Percentiles rank a stretch among this genome's conserved stretches.
These are phyloP conservation scores for Macrostomum cliftonense DNA, from an alignment of 2,888 invertebrate genomes.

Conservation along the genomic window DNA sequence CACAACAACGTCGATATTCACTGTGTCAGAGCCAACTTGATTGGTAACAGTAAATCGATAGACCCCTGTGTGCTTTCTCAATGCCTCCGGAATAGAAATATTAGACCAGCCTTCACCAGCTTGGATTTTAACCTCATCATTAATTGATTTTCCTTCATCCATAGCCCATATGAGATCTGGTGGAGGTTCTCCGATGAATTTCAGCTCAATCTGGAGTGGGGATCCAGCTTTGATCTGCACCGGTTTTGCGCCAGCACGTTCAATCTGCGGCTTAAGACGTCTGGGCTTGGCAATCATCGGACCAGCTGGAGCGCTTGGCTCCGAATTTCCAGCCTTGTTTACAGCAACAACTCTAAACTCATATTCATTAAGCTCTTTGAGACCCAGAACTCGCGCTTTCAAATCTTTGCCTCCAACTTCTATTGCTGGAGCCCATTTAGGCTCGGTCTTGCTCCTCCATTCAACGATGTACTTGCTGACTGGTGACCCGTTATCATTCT, in stretches of 20 bases:
- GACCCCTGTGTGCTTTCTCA: slow-evolving; percentile 63
- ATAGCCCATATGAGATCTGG: slow-evolving; percentile 70
- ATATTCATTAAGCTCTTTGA: slow-evolving; percentile 73
- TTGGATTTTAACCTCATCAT: too few relatives aligned
- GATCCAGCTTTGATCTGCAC: slow-evolving; percentile 88
- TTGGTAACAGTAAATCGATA: slow-evolving; percentile 81
- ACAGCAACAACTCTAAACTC: slow-evolving; percentile 80
- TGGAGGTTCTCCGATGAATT: slow-evolving; percentile 86
- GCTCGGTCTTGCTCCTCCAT: slow-evolving; percentile 67
- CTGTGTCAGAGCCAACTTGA: slow-evolving; percentile 67
- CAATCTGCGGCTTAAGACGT: slow-evolving; percentile 83
- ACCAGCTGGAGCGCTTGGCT: slow-evolving; percentile 73
- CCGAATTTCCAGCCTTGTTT: slow-evolving; percentile 79
- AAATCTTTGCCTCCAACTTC: slow-evolving; percentile 36
- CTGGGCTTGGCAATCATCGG: slow-evolving; percentile 80
- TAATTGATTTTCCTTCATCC: slow-evolving; percentile 2
- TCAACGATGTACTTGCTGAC: slow-evolving; percentile 69
- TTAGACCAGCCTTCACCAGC: slow-evolving; percentile 47
- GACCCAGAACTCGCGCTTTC: slow-evolving; percentile 61
- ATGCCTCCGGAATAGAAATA: slow-evolving; percentile 63
- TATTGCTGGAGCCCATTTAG: slow-evolving; percentile 11
- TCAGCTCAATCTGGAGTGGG: slow-evolving; percentile 73
- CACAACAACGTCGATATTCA: slow-evolving; percentile 74
- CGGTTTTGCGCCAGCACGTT: slow-evolving; percentile 68
- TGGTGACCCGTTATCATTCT: slow-evolving; percentile 77